Evolutionary conservation across 1,140 invertebrate genomes (phyloP).

Genomic region (Physella acuta): DNA sequence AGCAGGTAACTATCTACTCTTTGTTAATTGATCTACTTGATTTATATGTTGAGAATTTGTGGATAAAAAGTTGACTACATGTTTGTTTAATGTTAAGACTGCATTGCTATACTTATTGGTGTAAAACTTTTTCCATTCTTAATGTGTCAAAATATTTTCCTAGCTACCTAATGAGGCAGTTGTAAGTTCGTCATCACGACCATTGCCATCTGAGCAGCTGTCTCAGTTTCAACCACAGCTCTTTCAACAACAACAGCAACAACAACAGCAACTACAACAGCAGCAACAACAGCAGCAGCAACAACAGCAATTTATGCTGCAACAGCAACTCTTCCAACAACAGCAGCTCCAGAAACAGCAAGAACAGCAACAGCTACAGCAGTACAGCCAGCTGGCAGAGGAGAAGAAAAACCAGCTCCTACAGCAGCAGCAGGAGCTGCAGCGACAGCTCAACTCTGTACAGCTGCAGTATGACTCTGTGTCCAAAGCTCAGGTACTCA

Average conservation of each 20-base stretch:
- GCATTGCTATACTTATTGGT: too few relatives aligned
- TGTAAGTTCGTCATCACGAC: background rate
- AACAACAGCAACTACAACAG: background rate
- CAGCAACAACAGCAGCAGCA: background rate
- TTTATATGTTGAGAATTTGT: background rate
- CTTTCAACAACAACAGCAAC: constrained; percentile 9
- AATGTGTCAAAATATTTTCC: background rate
- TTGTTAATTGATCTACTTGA: background rate
- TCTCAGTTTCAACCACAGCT: constrained; percentile 11
- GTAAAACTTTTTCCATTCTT: background rate
- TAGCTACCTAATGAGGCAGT: background rate
- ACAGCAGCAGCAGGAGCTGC: constrained; percentile 6
- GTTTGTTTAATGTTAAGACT: too few relatives aligned
- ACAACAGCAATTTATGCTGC: background rate
- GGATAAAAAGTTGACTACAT: background rate
- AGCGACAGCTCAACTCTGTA: background rate
- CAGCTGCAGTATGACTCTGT: background rate
- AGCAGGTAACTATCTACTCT: background rate
- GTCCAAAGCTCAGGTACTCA: too few relatives aligned
- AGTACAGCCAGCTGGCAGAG: background rate
- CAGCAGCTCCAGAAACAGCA: constrained; percentile 7
- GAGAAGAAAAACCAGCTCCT: background rate
- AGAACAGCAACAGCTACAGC: background rate
- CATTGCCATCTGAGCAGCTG: background rate
- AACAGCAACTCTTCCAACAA: background rate